Percentiles rank a stretch among this genome's conserved stretches.
phyloP scores from a whole-genome alignment of 2,888 invertebrate genomes.

The Drosophila prostipennis region DNA sequence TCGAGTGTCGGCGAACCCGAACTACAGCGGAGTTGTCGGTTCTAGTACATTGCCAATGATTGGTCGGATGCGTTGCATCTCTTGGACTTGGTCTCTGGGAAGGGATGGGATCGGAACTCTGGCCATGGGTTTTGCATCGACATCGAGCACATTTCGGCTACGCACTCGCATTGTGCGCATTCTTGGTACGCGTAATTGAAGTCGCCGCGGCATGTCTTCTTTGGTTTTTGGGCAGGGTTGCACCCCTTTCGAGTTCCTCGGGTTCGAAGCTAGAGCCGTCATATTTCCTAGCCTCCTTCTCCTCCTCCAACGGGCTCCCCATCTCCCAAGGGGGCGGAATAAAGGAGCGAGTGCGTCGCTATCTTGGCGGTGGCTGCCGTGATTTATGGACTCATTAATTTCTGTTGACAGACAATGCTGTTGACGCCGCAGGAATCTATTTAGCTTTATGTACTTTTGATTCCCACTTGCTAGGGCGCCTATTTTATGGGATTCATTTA shows the following conservation, averaged over 20 bases:
- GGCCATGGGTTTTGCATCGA: conserved; percentile 26
- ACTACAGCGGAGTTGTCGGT: conserved; percentile 52
- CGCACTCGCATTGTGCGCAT: conserved; percentile 67
- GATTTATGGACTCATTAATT: conserved; percentile 83
- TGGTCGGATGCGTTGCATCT: conserved; percentile 68
- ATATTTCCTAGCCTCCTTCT: conserved; percentile 65
- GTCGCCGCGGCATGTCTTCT: conserved; percentile 73
- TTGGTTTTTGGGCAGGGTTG: conserved; percentile 37
- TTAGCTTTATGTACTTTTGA: conserved; percentile 75
- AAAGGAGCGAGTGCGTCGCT: conserved; percentile 32
- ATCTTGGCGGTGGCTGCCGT: conserved; percentile 68
- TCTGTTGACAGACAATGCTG: conserved; percentile 83
- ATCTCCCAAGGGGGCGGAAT: conserved; percentile 22
- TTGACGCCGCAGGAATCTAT: conserved; percentile 79
- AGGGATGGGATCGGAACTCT: conserved; percentile 25
- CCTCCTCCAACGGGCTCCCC: too few relatives aligned
- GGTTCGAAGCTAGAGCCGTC: conserved; percentile 55
- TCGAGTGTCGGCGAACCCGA: conserved; percentile 44
- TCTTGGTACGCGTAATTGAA: conserved; percentile 81
- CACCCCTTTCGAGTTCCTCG: conserved; percentile 63
- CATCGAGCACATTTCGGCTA: conserved; percentile 55
- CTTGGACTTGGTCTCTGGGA: background rate
- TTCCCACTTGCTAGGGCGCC: conserved; percentile 46
- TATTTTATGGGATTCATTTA: conserved; percentile 69
- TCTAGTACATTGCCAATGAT: conserved; percentile 81